Evolutionary conservation across 2,797 vertebrate species (phyloP).

Genomic region (Podarcis lilfordi): DNA sequence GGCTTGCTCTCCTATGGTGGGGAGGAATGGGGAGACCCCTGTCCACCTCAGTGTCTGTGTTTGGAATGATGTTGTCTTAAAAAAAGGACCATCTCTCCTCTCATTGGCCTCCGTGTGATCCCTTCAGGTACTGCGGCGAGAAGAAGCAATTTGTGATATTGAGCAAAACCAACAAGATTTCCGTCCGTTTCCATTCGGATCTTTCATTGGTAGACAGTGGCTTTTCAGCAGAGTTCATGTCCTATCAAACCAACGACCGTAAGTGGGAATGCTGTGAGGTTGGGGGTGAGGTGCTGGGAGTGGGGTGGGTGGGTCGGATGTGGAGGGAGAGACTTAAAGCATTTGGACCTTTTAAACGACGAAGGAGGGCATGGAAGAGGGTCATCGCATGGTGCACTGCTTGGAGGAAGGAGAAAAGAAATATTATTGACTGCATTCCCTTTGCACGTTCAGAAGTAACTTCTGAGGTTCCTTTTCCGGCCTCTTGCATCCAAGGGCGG

Average conservation of each 20-base stretch:
- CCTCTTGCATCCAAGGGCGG: background rate
- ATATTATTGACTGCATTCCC: background rate
- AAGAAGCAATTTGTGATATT: slow-evolving; percentile 74
- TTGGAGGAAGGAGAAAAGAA: too few relatives aligned
- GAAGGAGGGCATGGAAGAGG: too few relatives aligned
- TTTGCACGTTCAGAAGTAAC: background rate
- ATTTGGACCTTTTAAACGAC: background rate
- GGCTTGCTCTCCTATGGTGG: too few relatives aligned
- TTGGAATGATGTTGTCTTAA: background rate
- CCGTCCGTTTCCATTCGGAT: slow-evolving; percentile 84
- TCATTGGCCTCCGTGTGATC: background rate
- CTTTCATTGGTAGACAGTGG: slow-evolving; percentile 88
- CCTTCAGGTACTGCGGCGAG: slow-evolving; percentile 87
- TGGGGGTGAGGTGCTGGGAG: background rate
- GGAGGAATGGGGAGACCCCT: too few relatives aligned
- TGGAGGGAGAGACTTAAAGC: background rate
- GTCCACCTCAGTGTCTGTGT: too few relatives aligned
- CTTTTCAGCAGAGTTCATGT: slow-evolving; percentile 83
- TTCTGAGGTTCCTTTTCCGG: background rate
- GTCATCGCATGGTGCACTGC: background rate
- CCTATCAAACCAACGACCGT: slow-evolving; percentile 86
- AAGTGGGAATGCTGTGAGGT: slow-evolving; percentile 69
- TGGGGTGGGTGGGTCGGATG: too few relatives aligned
- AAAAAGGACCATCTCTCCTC: background rate
- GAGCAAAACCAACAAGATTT: slow-evolving; percentile 79